Base-by-base conservation (phyloP, 2,888 invertebrate genomes). In the Xiphydria camelus region DNA sequence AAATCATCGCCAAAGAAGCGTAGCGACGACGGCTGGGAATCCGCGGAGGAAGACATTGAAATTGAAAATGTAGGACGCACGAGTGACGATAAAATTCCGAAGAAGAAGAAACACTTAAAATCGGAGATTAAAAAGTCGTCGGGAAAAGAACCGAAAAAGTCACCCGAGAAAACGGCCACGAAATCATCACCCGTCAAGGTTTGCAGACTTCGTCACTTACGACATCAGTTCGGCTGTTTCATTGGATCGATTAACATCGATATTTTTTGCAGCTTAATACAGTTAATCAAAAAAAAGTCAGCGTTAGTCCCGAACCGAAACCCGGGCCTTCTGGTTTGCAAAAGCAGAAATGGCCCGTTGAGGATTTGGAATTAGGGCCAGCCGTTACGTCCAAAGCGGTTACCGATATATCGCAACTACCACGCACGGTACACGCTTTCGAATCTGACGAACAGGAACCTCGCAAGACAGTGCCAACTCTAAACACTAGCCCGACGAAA, bases 401-500 rank as follows among this genome's bases (percentile, higher is more conserved):
- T 23, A 33, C 45, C 4, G 34, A 32, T 18, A 45, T 45, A 32
- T 26, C 40, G 7, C 18, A 40, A 19, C 23, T 45, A 12, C 45
- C 38, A 32, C 12, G 25, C 6, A 38, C 37, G 4, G 18, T 33
- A 7, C 12, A 19, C n/a, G 20, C 23, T 19, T 23, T 22, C 23
- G 45, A 45, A 36, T 47, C 47, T 22, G 52, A 55, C n/a, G 51
- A 55, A 10, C 47, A 47, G 32, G 43, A 49, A 26, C 59, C 58
- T n/a, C 48, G 57, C 4, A 53, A 41, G 44, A 41, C 34, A 5
- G 41, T 51, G 4, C 65, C 67, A 35, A 39, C 34, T 29, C 53
- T 55, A 34, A 63, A 57, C 49, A 41, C 49, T 18, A 44, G 57
- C 20, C 33, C 51, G n/a, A 46, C 52, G 4, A 66, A 65, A 47